Evolutionary conservation across 2,113 vertebrate species (phyloP).

Genomic region (Circaetus gallicus): DNA sequence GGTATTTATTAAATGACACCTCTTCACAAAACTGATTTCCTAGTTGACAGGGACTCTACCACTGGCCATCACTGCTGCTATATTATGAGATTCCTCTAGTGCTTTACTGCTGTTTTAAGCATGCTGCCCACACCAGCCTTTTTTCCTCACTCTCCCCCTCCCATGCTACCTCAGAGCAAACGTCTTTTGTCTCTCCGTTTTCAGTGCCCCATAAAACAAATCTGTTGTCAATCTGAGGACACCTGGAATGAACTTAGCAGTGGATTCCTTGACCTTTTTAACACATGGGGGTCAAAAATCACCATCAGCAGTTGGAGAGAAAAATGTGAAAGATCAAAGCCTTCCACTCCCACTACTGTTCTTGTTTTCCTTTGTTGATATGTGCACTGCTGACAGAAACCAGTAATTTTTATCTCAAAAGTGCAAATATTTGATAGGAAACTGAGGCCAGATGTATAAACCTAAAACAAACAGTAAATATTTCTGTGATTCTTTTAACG

Average conservation of each 20-base stretch:
- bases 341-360: conserved; percentile 47
- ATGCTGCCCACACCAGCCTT: neutral
- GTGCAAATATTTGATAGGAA: conserved; percentile 66
- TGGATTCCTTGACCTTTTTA: conserved; percentile 44
- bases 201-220: conserved; percentile 47
- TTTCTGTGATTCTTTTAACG: conserved; percentile 21
- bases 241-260: conserved; percentile 39
- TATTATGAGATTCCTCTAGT: neutral
- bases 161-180: neutral
- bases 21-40: neutral
- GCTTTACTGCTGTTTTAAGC: neutral
- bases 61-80: neutral
- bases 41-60: neutral
- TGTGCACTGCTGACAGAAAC: conserved; percentile 34
- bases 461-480: conserved; percentile 48
- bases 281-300: conserved; percentile 39
- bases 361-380: conserved; percentile 61
- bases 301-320: conserved; percentile 7
- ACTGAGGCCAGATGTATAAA: conserved; percentile 61
- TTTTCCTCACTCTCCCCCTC: neutral
- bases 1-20: neutral
- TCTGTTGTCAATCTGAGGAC: conserved; percentile 41
- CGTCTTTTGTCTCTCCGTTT: neutral
- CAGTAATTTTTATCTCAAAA: conserved; percentile 37
- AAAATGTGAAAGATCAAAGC: conserved; percentile 63